Percentiles rank a stretch among this genome's conserved stretches.
Evolutionary conservation across 2,888 invertebrate genomes (phyloP).

Genomic region (Anaspis maculata): DNA sequence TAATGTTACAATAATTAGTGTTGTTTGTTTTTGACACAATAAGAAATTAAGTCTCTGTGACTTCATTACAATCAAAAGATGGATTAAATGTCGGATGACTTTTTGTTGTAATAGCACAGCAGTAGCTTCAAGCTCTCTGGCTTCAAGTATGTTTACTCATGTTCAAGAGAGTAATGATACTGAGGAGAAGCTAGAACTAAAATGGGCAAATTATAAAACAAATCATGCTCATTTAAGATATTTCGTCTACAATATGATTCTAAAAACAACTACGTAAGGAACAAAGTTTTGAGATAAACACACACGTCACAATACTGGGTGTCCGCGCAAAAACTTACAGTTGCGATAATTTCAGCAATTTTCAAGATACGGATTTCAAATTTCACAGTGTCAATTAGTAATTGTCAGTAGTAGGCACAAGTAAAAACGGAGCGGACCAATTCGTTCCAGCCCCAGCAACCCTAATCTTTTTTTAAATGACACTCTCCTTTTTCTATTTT

Average conservation of each 20-base stretch:
- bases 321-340: too few species aligned
- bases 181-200: conserved; percentile 33
- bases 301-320: conserved; percentile 6
- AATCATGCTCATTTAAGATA: conserved; percentile 32
- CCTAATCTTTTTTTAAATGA: too few species aligned
- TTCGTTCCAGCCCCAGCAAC: too few species aligned
- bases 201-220: conserved; percentile 32
- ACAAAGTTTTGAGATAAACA: conserved; percentile 30
- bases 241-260: conserved; percentile 16
- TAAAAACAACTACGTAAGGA: conserved; percentile 28
- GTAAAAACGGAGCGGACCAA: too few species aligned
- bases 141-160: too few species aligned
- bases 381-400: too few species aligned
- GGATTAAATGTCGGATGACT: too few species aligned
- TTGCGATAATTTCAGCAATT: too few species aligned
- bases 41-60: conserved; percentile 43
- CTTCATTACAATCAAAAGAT: conserved; percentile 39
- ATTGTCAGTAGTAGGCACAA: too few species aligned
- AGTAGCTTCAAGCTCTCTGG: not conserved
- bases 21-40: conserved; percentile 14
- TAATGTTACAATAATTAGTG: not conserved
- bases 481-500: too few species aligned
- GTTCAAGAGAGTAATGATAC: too few species aligned
- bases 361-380: too few species aligned
- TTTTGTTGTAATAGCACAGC: not conserved